Conservation (phyloP, 2,797 vertebrate species). For the Pempheris klunzingeri region DNA sequence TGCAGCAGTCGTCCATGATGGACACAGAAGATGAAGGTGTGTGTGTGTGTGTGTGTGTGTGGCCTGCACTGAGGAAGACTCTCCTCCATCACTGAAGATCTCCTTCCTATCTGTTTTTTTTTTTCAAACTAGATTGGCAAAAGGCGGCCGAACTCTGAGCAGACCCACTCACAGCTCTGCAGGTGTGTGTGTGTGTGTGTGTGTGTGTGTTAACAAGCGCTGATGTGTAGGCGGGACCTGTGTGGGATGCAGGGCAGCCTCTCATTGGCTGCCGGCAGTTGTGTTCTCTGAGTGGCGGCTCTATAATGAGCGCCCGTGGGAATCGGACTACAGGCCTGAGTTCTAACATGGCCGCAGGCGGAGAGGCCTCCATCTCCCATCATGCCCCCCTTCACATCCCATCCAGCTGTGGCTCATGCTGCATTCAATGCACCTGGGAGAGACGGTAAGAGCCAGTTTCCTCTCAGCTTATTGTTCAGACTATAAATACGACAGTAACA, state of each 20-base stretch:
- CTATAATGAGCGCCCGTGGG: slow-evolving; percentile 81
- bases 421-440: slow-evolving; percentile 50
- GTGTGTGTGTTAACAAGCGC: slow-evolving; percentile 15
- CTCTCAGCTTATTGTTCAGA: slow-evolving; percentile 21
- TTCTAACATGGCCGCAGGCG: slow-evolving; percentile 59
- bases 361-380: slow-evolving; percentile 67
- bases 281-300: slow-evolving; percentile 77
- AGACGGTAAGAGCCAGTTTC: slow-evolving; percentile 45
- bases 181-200: slow-evolving; percentile 29
- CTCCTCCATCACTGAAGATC: slow-evolving; percentile 44
- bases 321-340: slow-evolving; percentile 58
- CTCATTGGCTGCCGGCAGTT: slow-evolving; percentile 79
- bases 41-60: slow-evolving; percentile 1
- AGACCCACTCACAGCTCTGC: slow-evolving; percentile 41
- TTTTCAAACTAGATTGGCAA: slow-evolving; percentile 52
- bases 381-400: slow-evolving; percentile 45
- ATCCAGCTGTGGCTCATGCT: slow-evolving; percentile 66
- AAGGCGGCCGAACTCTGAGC: slow-evolving; percentile 35
- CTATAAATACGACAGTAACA: slow-evolving; percentile 21
- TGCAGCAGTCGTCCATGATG: not conserved
- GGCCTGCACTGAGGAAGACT: slow-evolving; percentile 49
- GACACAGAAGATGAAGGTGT: slow-evolving; percentile 5
- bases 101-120: slow-evolving; percentile 20
- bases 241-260: slow-evolving; percentile 70
- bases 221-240: slow-evolving; percentile 74